phyloP scores from a whole-genome alignment of 2,797 vertebrate genomes.

The Karalla daura region DNA sequence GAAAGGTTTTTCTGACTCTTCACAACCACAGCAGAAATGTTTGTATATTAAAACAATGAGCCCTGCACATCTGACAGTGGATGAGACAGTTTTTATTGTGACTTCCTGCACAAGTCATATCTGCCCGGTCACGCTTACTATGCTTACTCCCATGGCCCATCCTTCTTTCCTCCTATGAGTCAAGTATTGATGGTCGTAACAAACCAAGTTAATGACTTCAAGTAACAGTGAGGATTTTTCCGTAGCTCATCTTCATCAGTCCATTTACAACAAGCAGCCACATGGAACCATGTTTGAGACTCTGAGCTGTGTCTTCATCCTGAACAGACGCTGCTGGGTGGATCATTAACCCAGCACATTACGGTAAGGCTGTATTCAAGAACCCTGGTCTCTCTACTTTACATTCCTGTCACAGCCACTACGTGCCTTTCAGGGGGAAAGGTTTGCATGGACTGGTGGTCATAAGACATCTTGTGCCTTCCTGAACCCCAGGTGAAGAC shows the following conservation, averaged over 20 bases:
- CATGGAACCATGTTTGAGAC: constrained; percentile 22
- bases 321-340: constrained; percentile 42
- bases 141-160: constrained; percentile 14
- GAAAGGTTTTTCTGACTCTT: constrained; percentile 52
- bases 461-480: constrained; percentile 46
- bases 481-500: constrained; percentile 53
- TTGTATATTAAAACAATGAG: constrained; percentile 13
- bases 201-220: background rate
- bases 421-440: constrained; percentile 77
- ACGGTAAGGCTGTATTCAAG: constrained; percentile 45
- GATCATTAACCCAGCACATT: constrained; percentile 80
- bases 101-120: constrained; percentile 16
- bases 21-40: constrained; percentile 21
- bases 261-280: constrained; percentile 8
- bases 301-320: constrained; percentile 23
- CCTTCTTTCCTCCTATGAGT: constrained; percentile 10
- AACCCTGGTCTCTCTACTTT: constrained; percentile 69
- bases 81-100: constrained; percentile 19
- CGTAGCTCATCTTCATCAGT: constrained; percentile 4
- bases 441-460: constrained; percentile 69
- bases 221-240: constrained; percentile 1
- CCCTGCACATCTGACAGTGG: background rate
- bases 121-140: constrained; percentile 30
- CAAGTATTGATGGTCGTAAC: background rate
- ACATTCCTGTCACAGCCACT: constrained; percentile 84